phyloP scores from a whole-genome alignment of 2,797 vertebrate genomes.

The Acanthurus lineatus region DNA sequence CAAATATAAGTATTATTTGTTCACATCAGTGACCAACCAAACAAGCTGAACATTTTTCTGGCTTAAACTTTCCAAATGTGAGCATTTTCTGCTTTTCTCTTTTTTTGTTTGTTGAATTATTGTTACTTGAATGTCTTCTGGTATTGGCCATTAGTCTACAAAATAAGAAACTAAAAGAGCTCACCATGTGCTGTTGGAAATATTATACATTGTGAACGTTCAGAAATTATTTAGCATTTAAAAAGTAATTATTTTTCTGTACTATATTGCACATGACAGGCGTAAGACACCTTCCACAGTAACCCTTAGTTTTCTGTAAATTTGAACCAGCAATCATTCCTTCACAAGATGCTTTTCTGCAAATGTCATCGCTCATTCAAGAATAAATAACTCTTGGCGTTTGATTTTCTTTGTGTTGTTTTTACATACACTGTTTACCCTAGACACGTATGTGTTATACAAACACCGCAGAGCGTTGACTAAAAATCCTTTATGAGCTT shows the following conservation, averaged over 20 bases:
- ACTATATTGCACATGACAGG: neutral
- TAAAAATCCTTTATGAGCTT: conserved; percentile 17
- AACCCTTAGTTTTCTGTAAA: neutral
- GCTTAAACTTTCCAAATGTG: neutral
- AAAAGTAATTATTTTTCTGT: neutral
- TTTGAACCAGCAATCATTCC: neutral
- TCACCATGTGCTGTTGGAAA: neutral
- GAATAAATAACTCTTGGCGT: neutral
- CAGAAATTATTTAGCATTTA: neutral
- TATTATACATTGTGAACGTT: neutral
- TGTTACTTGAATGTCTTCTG: neutral
- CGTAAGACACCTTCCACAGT: neutral
- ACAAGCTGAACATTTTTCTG: neutral
- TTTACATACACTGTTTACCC: neutral
- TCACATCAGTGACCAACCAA: neutral
- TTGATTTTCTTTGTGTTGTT: neutral
- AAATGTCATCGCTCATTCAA: neutral
- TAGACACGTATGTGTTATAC: neutral
- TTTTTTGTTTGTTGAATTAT: neutral
- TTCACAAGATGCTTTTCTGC: neutral
- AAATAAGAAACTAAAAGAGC: neutral
- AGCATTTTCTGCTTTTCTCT: neutral
- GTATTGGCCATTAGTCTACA: neutral
- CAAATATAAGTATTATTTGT: neutral
- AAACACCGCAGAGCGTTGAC: neutral